Conservation (phyloP, 2,888 invertebrate species). For the Drosophila falleni region DNA sequence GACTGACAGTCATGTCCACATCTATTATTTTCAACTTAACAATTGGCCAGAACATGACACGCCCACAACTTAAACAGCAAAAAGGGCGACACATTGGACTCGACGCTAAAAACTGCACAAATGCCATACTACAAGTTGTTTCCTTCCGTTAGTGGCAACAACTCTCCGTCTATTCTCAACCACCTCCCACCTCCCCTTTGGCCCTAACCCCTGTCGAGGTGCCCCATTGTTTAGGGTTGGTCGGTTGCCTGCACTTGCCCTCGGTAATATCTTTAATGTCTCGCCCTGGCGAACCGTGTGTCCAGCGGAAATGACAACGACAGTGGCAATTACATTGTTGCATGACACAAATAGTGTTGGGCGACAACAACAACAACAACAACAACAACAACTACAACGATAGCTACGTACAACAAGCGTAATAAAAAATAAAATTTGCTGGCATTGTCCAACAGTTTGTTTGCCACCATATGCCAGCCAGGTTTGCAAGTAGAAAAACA, state of each 20-base stretch:
- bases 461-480: constrained; percentile 21
- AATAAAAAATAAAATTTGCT: constrained; percentile 63
- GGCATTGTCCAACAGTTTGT: constrained; percentile 47
- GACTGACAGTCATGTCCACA: constrained; percentile 74
- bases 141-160: constrained; percentile 64
- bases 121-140: constrained; percentile 77
- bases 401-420: constrained; percentile 34
- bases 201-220: constrained; percentile 5
- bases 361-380: constrained; percentile 50
- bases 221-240: constrained; percentile 42
- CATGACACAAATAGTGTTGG: constrained; percentile 84
- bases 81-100: constrained; percentile 54
- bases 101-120: constrained; percentile 73
- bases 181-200: neutral
- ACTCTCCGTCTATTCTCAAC: neutral
- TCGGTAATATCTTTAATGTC: constrained; percentile 72
- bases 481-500: constrained; percentile 41
- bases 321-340: constrained; percentile 85
- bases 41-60: constrained; percentile 68
- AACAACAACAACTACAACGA: constrained; percentile 44
- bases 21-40: constrained; percentile 81
- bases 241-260: constrained; percentile 26
- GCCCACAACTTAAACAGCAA: constrained; percentile 55
- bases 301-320: constrained; percentile 84
- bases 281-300: constrained; percentile 69